Evolutionary conservation across 2,797 vertebrate species (phyloP), one percentile per base, ranked within the genome.

Genomic region (Cetoscarus ocellatus): DNA sequence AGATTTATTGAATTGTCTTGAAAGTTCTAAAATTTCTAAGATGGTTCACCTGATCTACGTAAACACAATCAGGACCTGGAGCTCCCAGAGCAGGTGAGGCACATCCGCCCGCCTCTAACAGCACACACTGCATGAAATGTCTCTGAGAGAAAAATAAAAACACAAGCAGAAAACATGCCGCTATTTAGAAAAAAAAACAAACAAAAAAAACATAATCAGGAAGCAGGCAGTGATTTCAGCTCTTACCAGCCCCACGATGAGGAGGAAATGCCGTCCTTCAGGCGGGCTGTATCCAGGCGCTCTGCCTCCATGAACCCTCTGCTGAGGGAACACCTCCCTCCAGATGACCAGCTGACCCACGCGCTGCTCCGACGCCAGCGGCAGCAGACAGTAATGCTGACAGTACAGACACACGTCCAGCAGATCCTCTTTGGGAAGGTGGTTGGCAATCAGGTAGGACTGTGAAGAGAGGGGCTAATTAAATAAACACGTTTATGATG

Each of bases 371-470:
- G 96, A 94, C 6, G 95, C 95, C 91, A 98, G 92, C 0, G 96
- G 93, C 80, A 98, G 93, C 63, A 99, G 94, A 62, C 96, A 95
- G 80, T 97, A 95, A 83, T 98, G 97, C 76, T 95, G 96, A 79
- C 96, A 97, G 79, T 98, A 99, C n/a, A 95, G 85, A 15, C 95
- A 94, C 65, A 98, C 93, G 14, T 97, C 97, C 81, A 96, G 84
- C 13, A 99, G 95, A 84, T 98, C 96, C 68, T 99, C 97, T 79
- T 95, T 97, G 3, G 97, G 96, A 61, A 99, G 93, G 74, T 99
- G 98, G 87, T 95, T 98, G 13, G 94, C 96, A 52, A 99, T 93
- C 90, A 99, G 91, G 88, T 98, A 98, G 51, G 97, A 97, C 98
- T 99, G 80, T 34, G 12, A 53, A 6, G 57, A 17, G 1, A 52